Conservation (phyloP, 2,888 invertebrate species). For the Camponotus fellah region DNA sequence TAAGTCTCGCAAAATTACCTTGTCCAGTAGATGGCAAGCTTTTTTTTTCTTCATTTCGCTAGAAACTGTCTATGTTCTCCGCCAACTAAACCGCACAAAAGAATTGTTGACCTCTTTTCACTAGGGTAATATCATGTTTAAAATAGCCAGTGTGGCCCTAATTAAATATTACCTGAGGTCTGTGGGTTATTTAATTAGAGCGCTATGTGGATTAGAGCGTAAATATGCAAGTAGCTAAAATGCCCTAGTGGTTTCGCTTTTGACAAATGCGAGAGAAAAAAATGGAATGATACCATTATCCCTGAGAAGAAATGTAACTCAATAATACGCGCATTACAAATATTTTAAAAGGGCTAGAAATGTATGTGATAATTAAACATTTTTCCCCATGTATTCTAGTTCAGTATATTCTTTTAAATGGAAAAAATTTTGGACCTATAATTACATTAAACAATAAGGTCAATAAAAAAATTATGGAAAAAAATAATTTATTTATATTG, state of each 20-base stretch:
- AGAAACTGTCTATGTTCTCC: neutral
- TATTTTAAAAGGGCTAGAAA: neutral
- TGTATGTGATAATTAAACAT: neutral
- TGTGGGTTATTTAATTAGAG: slow-evolving; percentile 46
- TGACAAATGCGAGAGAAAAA: slow-evolving; percentile 15
- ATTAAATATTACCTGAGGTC: slow-evolving; percentile 48
- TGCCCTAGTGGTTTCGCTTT: slow-evolving; percentile 22
- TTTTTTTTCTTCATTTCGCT: slow-evolving; percentile 13
- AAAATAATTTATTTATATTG: neutral
- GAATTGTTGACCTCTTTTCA: slow-evolving; percentile 23
- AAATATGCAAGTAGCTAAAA: slow-evolving; percentile 49
- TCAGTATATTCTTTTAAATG: neutral
- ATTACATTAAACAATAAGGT: neutral
- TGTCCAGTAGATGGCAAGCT: neutral
- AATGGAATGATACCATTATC: neutral
- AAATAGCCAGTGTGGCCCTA: slow-evolving; percentile 34
- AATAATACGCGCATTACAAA: neutral
- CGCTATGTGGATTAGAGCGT: slow-evolving; percentile 44
- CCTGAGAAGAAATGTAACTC: neutral
- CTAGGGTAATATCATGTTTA: slow-evolving; percentile 43
- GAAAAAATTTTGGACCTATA: neutral
- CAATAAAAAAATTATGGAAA: neutral
- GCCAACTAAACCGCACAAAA: slow-evolving; percentile 10
- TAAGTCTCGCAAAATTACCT: neutral
- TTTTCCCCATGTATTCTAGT: neutral